A percentile compares a stretch with the other conserved stretches of the same genome.
phyloP scores from a whole-genome alignment of 2,888 invertebrate species.

The Lissocephala sabroskyi region DNA sequence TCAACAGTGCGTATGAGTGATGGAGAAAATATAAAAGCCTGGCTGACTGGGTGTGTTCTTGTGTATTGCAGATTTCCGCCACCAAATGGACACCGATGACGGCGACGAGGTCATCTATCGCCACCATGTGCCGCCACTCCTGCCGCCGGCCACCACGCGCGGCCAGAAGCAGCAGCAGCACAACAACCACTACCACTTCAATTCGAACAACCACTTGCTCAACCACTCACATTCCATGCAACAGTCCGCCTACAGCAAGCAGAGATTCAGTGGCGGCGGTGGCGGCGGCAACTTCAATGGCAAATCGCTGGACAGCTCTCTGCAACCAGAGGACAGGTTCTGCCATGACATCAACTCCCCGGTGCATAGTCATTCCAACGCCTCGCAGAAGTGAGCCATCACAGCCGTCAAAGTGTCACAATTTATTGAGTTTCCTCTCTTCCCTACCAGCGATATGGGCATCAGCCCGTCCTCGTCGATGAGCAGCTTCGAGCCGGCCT shows the following conservation, averaged over 20 bases:
- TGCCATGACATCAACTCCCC: constrained; percentile 63
- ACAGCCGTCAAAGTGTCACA: not conserved
- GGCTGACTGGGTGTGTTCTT: no score
- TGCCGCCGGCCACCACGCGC: constrained; percentile 5
- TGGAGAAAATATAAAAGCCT: no score
- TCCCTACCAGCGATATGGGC: constrained; percentile 51
- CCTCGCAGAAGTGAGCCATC: constrained; percentile 46
- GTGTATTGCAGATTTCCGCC: constrained; percentile 54
- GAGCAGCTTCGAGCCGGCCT: constrained; percentile 69
- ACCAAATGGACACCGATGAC: constrained; percentile 67
- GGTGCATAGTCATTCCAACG: constrained; percentile 50
- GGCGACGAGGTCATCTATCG: constrained; percentile 60
- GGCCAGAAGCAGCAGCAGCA: constrained; percentile 41
- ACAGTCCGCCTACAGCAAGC: constrained; percentile 61
- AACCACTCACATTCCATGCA: constrained; percentile 67
- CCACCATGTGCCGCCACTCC: constrained; percentile 35
- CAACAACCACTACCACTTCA: constrained; percentile 65
- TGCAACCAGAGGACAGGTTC: constrained; percentile 54
- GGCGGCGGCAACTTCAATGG: constrained; percentile 51
- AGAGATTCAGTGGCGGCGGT: constrained; percentile 52
- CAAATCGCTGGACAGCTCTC: constrained; percentile 61
- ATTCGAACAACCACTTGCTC: constrained; percentile 66
- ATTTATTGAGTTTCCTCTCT: not conserved
- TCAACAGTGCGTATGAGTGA: constrained; percentile 84
- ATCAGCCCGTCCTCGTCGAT: constrained; percentile 70